These are phyloP conservation scores for Hetaerina americana DNA, from an alignment of 1,140 invertebrate genomes.

Conservation along the genomic window DNA sequence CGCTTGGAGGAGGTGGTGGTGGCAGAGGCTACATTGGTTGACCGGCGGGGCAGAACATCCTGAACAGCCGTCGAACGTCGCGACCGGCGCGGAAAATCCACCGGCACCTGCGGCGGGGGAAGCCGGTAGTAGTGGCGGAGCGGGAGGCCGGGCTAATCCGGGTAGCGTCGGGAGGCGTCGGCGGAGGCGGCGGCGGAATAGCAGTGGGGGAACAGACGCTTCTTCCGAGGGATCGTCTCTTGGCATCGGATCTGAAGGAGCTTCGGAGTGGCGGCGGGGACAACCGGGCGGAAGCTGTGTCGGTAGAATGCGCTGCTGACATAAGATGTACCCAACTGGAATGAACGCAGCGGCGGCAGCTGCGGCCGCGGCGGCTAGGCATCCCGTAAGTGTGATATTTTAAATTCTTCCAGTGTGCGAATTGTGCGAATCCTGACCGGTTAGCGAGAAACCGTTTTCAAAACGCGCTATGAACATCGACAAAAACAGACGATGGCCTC, in stretches of 20 bases:
- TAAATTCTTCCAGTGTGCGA: too few species aligned
- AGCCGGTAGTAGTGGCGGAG: too few species aligned
- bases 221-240: background rate
- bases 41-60: background rate
- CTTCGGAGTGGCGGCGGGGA: background rate
- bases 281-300: background rate
- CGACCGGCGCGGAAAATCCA: too few species aligned
- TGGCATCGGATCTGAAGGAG: too few species aligned
- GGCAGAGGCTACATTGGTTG: background rate
- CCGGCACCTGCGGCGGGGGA: too few species aligned
- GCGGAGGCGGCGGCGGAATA: background rate
- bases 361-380: conserved; percentile 41
- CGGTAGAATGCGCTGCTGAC: conserved; percentile 12
- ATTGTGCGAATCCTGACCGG: too few species aligned
- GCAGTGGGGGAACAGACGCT: background rate
- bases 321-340: conserved; percentile 40
- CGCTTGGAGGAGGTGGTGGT: background rate
- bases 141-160: too few species aligned
- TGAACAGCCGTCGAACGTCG: too few species aligned
- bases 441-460: too few species aligned
- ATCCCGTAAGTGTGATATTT: conserved; percentile 42
- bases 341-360: conserved; percentile 45
- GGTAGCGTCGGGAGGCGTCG: background rate
- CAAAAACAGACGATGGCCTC: too few species aligned
- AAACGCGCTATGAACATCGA: too few species aligned